Evolutionary conservation across 2,888 invertebrate genomes (phyloP).

Genomic region (Hedya salicella): DNA sequence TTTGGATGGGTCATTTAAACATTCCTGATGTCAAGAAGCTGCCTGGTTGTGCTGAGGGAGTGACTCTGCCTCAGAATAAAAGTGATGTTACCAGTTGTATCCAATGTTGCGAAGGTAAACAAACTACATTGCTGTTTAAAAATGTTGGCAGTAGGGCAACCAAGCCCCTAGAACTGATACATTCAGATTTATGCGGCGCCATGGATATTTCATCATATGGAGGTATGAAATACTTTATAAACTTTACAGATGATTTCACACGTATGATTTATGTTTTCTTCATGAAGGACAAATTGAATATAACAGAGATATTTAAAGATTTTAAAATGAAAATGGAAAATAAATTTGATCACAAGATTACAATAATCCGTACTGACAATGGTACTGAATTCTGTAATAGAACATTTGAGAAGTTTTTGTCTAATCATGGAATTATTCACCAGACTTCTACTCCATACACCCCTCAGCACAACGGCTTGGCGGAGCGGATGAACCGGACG

Average conservation of each 20-base stretch:
- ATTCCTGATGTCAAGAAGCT: conserved; percentile 42
- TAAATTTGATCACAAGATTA: too few species aligned
- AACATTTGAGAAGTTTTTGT: too few species aligned
- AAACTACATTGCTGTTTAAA: conserved; percentile 1
- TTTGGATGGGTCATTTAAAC: conserved; percentile 44
- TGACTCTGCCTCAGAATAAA: conserved; percentile 31
- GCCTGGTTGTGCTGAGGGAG: conserved; percentile 43
- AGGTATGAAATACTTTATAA: too few species aligned
- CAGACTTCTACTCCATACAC: conserved; percentile 50
- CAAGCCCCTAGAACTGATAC: conserved; percentile 6
- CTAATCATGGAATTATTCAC: conserved; percentile 52
- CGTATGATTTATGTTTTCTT: too few species aligned
- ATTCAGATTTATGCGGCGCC: not conserved
- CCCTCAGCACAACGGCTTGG: conserved; percentile 56
- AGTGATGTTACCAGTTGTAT: conserved; percentile 23
- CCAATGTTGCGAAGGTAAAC: conserved; percentile 17
- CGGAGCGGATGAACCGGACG: conserved; percentile 51
- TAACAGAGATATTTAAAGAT: too few species aligned
- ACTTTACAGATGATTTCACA: too few species aligned
- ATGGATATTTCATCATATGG: too few species aligned
- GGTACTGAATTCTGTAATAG: too few species aligned
- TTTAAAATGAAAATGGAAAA: too few species aligned
- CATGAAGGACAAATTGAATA: too few species aligned
- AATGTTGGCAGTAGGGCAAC: conserved; percentile 10
- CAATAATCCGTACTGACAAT: too few species aligned